Conservation (phyloP, 2,113 vertebrate species). For the Balaeniceps rex region DNA sequence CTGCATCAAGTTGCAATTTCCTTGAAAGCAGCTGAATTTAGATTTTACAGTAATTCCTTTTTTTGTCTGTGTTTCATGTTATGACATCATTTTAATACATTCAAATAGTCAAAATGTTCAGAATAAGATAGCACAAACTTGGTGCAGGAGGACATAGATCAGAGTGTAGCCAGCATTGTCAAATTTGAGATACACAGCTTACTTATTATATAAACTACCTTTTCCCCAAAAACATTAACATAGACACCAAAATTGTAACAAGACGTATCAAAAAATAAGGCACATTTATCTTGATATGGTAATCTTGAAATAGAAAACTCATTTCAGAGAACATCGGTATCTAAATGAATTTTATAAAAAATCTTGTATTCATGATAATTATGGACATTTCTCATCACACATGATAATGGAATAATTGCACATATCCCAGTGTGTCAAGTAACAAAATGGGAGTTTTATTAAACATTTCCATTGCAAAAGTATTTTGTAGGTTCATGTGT, state of each 20-base stretch:
- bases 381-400: conserved; percentile 44
- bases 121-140: conserved; percentile 67
- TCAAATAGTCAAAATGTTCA: conserved; percentile 78
- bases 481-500: conserved; percentile 43
- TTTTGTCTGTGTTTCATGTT: conserved; percentile 30
- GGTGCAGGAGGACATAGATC: conserved; percentile 69
- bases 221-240: conserved; percentile 50
- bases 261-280: conserved; percentile 84
- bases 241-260: conserved; percentile 76
- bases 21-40: conserved; percentile 67
- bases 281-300: conserved; percentile 82
- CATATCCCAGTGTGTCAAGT: conserved; percentile 79
- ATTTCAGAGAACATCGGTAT: conserved; percentile 68
- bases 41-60: conserved; percentile 43
- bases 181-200: conserved; percentile 64
- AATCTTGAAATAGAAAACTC: conserved; percentile 80
- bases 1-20: conserved; percentile 57
- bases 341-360: conserved; percentile 77
- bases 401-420: conserved; percentile 77
- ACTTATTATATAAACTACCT: conserved; percentile 66
- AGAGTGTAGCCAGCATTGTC: conserved; percentile 71
- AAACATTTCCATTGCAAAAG: conserved; percentile 61
- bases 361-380: conserved; percentile 56
- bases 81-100: conserved; percentile 71
- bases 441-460: conserved; percentile 69